Base-by-base conservation (phyloP, 1,140 invertebrate species). In the Ericerus pela region DNA sequence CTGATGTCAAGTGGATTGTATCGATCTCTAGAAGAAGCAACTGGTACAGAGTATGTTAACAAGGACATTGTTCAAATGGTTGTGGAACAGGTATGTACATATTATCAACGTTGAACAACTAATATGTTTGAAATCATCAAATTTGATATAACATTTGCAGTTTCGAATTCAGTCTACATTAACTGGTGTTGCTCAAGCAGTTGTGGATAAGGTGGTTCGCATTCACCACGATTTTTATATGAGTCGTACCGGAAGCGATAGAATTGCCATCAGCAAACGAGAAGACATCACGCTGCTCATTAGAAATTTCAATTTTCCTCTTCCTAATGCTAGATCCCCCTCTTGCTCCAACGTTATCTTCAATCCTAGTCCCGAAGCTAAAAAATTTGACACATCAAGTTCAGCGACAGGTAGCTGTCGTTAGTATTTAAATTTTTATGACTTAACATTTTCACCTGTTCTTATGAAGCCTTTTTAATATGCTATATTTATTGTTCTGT, bases 201-300 rank as follows among this genome's bases (percentile, higher is more conserved):
- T 90, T 0, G 79, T 93, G 0, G 83, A 92, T 64, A 86, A 87
- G 72, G 79, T 88, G 8, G 85, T 86, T 4, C 71, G 85, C 51
- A 79, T 86, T 54, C 89, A 93, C 65, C 82, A 89, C 58, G 84
- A 91, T 54, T 77, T 79, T 54, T 89, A 79, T 62, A 80, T 86
- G 71, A 79, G 75, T 54, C 61, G 59, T 38, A 55, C 43, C 1
- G 51, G 36, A 11, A 56, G 51, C 12, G 55, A 59, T 36, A 43
- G 52, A 31, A 43, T 37, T 18, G 41, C 11, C 11, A 52, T 51
- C 36, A 68, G 70, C 18, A 79, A 79, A 63, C 67, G 82, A 37
- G 83, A 86, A 58, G 85, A 89, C 64, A 87, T 93, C 59, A 91
- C 87, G 0, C 71, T 95, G 5, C 65, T 94, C 0, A 81, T 94